phyloP scores from a whole-genome alignment of 2,113 vertebrate genomes.

The Nanorana parkeri region DNA sequence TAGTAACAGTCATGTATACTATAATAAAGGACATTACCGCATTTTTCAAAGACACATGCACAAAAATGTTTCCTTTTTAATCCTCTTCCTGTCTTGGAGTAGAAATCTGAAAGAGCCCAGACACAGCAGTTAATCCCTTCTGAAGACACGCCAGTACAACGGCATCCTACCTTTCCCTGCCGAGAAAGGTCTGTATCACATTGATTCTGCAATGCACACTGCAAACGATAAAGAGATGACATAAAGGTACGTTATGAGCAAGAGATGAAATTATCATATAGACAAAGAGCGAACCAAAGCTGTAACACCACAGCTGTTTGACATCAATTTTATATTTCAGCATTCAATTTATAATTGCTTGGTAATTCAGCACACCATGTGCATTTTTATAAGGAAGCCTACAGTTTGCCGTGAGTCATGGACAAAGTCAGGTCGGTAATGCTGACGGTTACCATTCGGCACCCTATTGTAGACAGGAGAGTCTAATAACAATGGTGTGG shows the following conservation, averaged over 20 bases:
- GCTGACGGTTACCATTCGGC: no score
- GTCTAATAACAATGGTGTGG: no score
- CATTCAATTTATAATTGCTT: slow-evolving; percentile 32
- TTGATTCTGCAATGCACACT: slow-evolving; percentile 33
- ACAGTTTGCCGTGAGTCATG: no score
- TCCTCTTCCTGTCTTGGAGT: slow-evolving; percentile 26
- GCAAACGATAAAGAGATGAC: slow-evolving; percentile 33
- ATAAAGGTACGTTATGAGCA: slow-evolving; percentile 21
- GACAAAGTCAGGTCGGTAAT: no score
- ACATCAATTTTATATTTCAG: slow-evolving; percentile 24
- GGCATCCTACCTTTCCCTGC: slow-evolving; percentile 16
- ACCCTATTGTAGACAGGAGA: no score
- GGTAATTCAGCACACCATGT: slow-evolving; percentile 11
- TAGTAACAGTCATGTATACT: not conserved
- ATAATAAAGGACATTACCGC: slow-evolving; percentile 6
- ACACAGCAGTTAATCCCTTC: slow-evolving; percentile 40
- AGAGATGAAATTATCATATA: slow-evolving; percentile 39
- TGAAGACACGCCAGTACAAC: slow-evolving; percentile 17
- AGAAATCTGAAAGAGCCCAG: slow-evolving; percentile 37
- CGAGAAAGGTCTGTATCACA: slow-evolving; percentile 39
- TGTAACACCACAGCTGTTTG: slow-evolving; percentile 11
- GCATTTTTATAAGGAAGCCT: not conserved
- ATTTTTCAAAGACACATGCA: slow-evolving; percentile 27
- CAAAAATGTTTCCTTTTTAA: slow-evolving; percentile 29
- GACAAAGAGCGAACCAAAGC: slow-evolving; percentile 1